Evolutionary conservation across 2,888 invertebrate genomes (phyloP), one percentile per base, ranked within the genome.

Genomic region (Ochropacha duplaris): DNA sequence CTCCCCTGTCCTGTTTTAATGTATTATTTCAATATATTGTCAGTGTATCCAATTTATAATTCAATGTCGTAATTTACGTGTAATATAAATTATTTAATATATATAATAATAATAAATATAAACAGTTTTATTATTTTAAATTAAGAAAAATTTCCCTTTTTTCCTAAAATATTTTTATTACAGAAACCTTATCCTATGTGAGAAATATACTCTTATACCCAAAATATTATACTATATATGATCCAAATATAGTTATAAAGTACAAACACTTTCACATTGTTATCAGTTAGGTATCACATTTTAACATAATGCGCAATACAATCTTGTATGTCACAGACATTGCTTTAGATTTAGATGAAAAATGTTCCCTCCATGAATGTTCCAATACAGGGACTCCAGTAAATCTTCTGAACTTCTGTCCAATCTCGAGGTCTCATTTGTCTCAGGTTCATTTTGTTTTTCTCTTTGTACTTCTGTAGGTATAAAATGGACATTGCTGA

Each of bases 351-450:
- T 76, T 84, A 94, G 91, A 78, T 95, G 94, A 86, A 94, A 94
- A 65, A 93, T 83, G 76, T 92, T 90, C 80, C 94, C 95, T 73
- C 95, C 95, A 76, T 95, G 95, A 70, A 94, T 94, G 84, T 94
- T 93, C 87, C 94, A 92, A 81, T 95, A 93, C 73, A 95, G 88
- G 71, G 90, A 91, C 82, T 95, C 95, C 84, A 88, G 69, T 68
- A 86, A 76, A 73, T 91, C 90, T 84, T 92, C 94, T 72, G 85
- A 79, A 68, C 78, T 92, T 87, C 83, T 87, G 81, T 92, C 92
- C 89, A 88, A 71, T 81, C 78, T 83, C 79, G 79, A 72, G 69
- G 74, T 90, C 88, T 92, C 89, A 65, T 78, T 88, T 88, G 89
- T 91, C 90, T 91, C 88, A 88, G 87, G 90, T 88, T 86, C 87